phyloP scores from a whole-genome alignment of 2,113 vertebrate species.

The Cynocephalus volans region DNA sequence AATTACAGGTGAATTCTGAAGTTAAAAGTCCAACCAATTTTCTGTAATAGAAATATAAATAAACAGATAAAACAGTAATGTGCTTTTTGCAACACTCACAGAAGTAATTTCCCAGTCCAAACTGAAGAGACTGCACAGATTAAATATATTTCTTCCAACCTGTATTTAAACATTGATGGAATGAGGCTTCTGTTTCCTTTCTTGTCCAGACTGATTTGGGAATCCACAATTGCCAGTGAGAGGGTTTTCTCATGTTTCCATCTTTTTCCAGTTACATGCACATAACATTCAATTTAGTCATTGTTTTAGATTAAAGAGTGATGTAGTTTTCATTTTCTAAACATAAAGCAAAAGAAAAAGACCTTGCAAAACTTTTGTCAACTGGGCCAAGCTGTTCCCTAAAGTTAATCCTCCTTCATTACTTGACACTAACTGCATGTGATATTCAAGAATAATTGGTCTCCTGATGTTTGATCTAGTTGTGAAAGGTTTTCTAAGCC shows the following conservation, averaged over 20 bases:
- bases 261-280: constrained; percentile 30
- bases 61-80: not conserved
- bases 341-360: not conserved
- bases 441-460: not conserved
- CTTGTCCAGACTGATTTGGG: constrained; percentile 65
- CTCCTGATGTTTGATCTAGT: not conserved
- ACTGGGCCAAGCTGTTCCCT: not conserved
- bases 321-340: constrained; percentile 58
- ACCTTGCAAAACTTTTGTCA: not conserved
- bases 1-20: not conserved
- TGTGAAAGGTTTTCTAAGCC: not conserved
- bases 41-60: not conserved
- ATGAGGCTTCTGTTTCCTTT: constrained; percentile 30
- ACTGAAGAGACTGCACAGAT: not conserved
- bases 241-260: constrained; percentile 65
- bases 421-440: not conserved
- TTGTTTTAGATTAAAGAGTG: constrained; percentile 69
- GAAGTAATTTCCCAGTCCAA: not conserved
- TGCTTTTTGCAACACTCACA: not conserved
- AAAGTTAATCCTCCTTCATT: not conserved
- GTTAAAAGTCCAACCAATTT: not conserved
- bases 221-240: constrained; percentile 54
- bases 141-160: constrained; percentile 33
- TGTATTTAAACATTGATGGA: not conserved
- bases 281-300: constrained; percentile 66